Conservation (phyloP, 2,888 invertebrate genomes). For the Thysanoteuthis rhombus region DNA sequence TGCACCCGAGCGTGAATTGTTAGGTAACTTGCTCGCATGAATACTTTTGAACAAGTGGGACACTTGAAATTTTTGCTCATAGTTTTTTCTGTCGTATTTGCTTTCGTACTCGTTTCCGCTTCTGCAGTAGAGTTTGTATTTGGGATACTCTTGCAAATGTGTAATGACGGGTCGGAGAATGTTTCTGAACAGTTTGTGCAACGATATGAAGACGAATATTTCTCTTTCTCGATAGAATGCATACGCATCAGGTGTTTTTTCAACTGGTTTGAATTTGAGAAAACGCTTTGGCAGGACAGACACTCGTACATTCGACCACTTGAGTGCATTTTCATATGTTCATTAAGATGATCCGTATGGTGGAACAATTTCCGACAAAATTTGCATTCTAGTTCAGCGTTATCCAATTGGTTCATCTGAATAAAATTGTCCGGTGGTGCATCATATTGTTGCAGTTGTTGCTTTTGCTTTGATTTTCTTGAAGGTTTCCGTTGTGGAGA, state of each 20-base stretch:
- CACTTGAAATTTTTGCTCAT: not conserved
- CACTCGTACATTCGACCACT: not conserved
- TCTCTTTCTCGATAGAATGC: slow-evolving; percentile 17
- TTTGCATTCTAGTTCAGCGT: not conserved
- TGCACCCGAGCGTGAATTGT: not conserved
- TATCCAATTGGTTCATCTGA: not conserved
- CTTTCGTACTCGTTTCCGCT: not conserved
- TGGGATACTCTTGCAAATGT: not conserved
- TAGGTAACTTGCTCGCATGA: not conserved
- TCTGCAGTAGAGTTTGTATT: not conserved
- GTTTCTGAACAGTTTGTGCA: not conserved
- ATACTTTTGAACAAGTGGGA: not conserved
- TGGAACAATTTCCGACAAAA: not conserved
- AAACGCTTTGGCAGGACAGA: not conserved
- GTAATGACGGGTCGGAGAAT: not conserved
- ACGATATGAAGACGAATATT: not conserved
- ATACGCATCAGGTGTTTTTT: not conserved
- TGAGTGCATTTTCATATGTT: slow-evolving; percentile 14
- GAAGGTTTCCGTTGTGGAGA: not conserved
- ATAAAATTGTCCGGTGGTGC: not conserved
- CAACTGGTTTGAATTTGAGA: not conserved
- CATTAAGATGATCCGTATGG: not conserved
- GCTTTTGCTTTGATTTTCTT: not conserved
- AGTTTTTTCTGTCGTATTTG: not conserved
- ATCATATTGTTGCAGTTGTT: not conserved